Percentiles rank a stretch among this genome's conserved stretches.
These are phyloP conservation scores for Cynocephalus volans DNA, from an alignment of 2,113 vertebrate species.

Conservation along the genomic window DNA sequence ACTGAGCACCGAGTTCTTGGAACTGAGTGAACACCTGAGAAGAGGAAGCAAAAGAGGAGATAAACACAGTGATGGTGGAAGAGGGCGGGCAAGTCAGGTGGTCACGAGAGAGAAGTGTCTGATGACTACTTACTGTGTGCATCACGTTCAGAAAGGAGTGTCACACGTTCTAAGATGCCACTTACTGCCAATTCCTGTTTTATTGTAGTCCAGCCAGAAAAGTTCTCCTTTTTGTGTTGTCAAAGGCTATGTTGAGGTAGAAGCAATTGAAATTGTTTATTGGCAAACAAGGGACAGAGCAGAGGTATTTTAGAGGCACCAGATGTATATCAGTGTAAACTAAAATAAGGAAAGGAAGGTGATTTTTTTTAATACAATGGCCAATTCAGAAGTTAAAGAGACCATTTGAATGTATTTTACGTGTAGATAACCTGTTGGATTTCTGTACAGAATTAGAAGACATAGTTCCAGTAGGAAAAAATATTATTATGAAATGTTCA, in stretches of 20 bases:
- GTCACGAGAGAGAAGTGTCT: background rate
- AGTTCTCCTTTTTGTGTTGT: slow-evolving; percentile 61
- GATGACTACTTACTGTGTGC: background rate
- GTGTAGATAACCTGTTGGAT: background rate
- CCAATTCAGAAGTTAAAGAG: background rate
- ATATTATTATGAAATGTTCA: slow-evolving; percentile 18
- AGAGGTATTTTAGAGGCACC: slow-evolving; percentile 31
- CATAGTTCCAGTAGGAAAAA: background rate
- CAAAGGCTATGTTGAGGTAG: slow-evolving; percentile 30
- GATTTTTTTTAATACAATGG: slow-evolving; percentile 5
- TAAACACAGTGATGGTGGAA: slow-evolving; percentile 47
- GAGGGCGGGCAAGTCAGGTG: background rate
- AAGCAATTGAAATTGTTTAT: slow-evolving; percentile 39
- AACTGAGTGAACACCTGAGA: slow-evolving; percentile 79
- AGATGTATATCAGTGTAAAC: background rate
- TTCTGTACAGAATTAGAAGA: slow-evolving; percentile 38
- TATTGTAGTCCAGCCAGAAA: slow-evolving; percentile 19
- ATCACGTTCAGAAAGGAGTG: slow-evolving; percentile 48
- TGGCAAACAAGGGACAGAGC: slow-evolving; percentile 18
- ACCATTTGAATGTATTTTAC: background rate
- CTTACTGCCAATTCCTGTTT: slow-evolving; percentile 69
- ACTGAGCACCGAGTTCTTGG: slow-evolving; percentile 51
- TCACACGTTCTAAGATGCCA: slow-evolving; percentile 71
- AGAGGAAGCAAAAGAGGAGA: slow-evolving; percentile 63
- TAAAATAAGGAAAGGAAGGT: background rate